phyloP scores from a whole-genome alignment of 1,140 invertebrate species.

The Lanistes nyassanus region DNA sequence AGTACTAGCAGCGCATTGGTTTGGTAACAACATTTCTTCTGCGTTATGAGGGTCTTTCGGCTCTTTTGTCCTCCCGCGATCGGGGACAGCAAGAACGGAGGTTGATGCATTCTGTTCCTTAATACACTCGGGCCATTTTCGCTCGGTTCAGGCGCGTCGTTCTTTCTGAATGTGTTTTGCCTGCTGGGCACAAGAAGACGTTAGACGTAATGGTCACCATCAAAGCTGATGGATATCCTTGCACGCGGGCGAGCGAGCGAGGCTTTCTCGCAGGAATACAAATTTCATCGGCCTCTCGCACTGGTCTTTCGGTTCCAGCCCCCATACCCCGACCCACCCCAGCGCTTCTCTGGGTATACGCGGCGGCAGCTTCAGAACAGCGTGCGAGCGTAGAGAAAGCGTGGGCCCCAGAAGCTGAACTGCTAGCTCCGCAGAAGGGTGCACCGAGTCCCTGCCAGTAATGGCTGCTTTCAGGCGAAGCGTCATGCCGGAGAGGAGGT shows the following conservation, averaged over 20 bases:
- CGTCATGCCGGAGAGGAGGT: background rate
- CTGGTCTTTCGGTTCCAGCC: background rate
- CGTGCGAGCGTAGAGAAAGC: too few species aligned
- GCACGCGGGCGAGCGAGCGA: too few species aligned
- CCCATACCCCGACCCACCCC: background rate
- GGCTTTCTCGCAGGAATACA: background rate
- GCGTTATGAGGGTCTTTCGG: background rate
- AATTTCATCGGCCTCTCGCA: background rate
- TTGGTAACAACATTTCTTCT: background rate
- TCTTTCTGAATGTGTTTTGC: background rate
- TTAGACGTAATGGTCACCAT: conserved; percentile 3
- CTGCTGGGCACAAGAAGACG: background rate
- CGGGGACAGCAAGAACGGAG: background rate
- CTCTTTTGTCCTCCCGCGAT: background rate
- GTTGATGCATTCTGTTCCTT: background rate
- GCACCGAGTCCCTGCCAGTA: background rate
- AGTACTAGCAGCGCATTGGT: background rate
- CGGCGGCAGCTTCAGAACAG: too few species aligned
- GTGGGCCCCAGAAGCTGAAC: too few species aligned
- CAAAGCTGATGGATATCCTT: conserved; percentile 1
- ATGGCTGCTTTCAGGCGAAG: conserved; percentile 7
- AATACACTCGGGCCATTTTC: conserved; percentile 1
- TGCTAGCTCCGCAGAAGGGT: too few species aligned
- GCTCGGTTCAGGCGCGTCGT: background rate
- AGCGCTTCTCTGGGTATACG: too few species aligned